Percentiles rank a stretch among this genome's conserved stretches.
Conservation (phyloP, 1,140 invertebrate species). For the honey bee (Apis mellifera) region DNA sequence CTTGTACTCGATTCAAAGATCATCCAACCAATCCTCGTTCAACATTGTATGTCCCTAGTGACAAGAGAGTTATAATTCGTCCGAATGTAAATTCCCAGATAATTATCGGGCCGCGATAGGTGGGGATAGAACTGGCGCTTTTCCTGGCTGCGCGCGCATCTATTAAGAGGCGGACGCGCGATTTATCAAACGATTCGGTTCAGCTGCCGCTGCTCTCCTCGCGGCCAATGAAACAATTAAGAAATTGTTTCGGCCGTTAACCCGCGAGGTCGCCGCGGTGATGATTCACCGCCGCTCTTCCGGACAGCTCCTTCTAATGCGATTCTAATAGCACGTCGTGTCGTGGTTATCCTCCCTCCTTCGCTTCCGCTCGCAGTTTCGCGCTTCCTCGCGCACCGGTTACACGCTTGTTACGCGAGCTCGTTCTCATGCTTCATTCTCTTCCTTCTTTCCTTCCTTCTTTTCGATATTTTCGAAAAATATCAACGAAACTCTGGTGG, state of each 20-base stretch:
- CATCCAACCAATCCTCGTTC: neutral
- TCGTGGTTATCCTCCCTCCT: constrained; percentile 5
- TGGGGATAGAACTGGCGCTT: neutral
- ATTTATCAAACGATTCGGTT: constrained; percentile 6
- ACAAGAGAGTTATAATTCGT: neutral
- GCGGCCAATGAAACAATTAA: constrained; percentile 65
- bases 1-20: too few relatives aligned
- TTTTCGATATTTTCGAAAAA: too few relatives aligned
- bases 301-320: constrained; percentile 56
- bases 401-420: constrained; percentile 40
- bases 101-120: constrained; percentile 14
- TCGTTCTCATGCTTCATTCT: neutral
- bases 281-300: constrained; percentile 64
- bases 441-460: too few relatives aligned
- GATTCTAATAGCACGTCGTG: constrained; percentile 65
- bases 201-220: neutral
- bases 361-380: constrained; percentile 46
- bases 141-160: neutral
- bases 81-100: constrained; percentile 14
- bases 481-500: too few relatives aligned
- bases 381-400: constrained; percentile 49
- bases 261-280: constrained; percentile 56
- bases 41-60: neutral
- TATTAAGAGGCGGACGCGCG: constrained; percentile 19
- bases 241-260: constrained; percentile 69